phyloP scores from a whole-genome alignment of 2,113 vertebrate genomes.

The Stigmatopora nigra region DNA sequence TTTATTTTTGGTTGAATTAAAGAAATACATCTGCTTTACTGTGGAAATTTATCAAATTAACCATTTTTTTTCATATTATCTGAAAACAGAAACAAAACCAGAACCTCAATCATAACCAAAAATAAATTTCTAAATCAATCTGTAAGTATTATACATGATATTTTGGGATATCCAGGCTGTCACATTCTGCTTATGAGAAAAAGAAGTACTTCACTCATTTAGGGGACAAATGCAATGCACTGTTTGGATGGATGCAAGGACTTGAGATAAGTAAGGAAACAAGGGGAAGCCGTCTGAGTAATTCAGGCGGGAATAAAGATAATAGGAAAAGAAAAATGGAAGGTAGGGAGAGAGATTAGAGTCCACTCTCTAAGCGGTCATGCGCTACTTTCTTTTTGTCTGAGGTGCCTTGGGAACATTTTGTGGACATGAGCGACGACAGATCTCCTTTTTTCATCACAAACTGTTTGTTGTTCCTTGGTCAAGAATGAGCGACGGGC shows the following conservation, averaged over 20 bases:
- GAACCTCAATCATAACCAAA: too few species aligned
- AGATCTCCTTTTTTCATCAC: not conserved
- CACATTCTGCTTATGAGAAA: conserved; percentile 22
- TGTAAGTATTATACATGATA: too few species aligned
- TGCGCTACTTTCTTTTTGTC: not conserved
- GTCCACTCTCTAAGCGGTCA: not conserved
- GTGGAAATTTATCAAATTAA: too few species aligned
- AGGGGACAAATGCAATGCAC: conserved; percentile 2
- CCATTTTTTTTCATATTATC: too few species aligned
- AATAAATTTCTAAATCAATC: too few species aligned
- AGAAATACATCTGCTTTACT: too few species aligned
- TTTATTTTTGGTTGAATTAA: too few species aligned
- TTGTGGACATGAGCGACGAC: not conserved
- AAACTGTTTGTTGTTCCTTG: not conserved
- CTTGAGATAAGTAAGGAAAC: conserved; percentile 8
- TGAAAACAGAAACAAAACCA: too few species aligned
- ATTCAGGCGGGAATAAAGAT: conserved; percentile 9
- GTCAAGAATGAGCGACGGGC: not conserved
- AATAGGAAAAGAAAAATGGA: conserved; percentile 26
- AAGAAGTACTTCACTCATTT: conserved; percentile 24
- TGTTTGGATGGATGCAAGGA: conserved; percentile 9
- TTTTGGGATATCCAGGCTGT: too few species aligned
- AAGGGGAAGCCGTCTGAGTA: conserved; percentile 4
- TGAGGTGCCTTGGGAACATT: not conserved
- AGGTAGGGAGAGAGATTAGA: not conserved